Evolutionary conservation across 2,797 vertebrate species (phyloP).

Genomic region (Mormyrops attenuatus): DNA sequence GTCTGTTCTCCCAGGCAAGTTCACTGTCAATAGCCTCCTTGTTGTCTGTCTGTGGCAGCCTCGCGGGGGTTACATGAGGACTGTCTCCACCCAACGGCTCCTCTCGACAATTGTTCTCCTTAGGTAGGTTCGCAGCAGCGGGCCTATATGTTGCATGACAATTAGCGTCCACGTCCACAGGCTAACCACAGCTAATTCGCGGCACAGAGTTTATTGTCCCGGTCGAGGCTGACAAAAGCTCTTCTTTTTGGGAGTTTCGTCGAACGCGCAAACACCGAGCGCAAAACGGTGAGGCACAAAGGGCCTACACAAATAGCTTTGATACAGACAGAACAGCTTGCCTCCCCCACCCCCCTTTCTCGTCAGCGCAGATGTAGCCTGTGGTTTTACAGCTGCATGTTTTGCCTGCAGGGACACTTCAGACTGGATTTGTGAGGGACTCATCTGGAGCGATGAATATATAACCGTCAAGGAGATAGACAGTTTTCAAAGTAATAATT

Average conservation of each 20-base stretch:
- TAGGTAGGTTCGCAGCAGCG: slow-evolving; percentile 63
- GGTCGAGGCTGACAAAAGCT: slow-evolving; percentile 61
- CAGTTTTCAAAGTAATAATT: neutral
- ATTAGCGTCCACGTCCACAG: slow-evolving; percentile 62
- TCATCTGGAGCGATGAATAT: neutral
- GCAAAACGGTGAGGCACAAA: slow-evolving; percentile 53
- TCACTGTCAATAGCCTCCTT: slow-evolving; percentile 65
- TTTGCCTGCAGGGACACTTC: neutral
- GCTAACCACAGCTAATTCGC: slow-evolving; percentile 58
- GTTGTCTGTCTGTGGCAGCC: slow-evolving; percentile 56
- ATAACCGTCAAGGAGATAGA: neutral
- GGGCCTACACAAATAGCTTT: slow-evolving; percentile 41
- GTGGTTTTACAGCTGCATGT: slow-evolving; percentile 13
- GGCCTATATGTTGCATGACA: slow-evolving; percentile 65
- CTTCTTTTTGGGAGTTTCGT: slow-evolving; percentile 57
- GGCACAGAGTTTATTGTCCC: slow-evolving; percentile 61
- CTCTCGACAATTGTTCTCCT: slow-evolving; percentile 62
- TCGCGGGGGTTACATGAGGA: slow-evolving; percentile 62
- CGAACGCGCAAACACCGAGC: slow-evolving; percentile 67
- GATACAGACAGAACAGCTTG: slow-evolving; percentile 30
- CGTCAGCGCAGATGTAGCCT: neutral
- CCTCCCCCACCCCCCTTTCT: neutral
- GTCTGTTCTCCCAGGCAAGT: slow-evolving; percentile 48
- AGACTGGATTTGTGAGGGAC: neutral
- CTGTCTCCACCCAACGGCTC: slow-evolving; percentile 63